A percentile compares a stretch with the other conserved stretches of the same genome.
Evolutionary conservation across 2,113 vertebrate genomes (phyloP).

Genomic region (Nestor notabilis): DNA sequence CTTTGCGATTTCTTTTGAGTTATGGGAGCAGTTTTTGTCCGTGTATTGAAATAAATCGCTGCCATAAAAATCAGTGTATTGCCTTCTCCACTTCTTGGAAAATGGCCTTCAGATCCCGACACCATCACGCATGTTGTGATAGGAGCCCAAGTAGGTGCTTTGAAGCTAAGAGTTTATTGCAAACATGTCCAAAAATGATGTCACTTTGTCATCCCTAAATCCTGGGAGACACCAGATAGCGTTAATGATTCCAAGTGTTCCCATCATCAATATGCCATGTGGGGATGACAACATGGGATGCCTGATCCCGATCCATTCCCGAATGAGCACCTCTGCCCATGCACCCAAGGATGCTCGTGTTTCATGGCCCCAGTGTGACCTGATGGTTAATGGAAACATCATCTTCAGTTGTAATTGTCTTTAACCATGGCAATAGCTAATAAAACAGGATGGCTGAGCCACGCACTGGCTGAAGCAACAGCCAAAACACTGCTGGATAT

Average conservation of each 20-base stretch:
- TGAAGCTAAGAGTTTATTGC: slow-evolving; percentile 27
- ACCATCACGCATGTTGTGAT: neutral
- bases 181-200: neutral
- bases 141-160: neutral
- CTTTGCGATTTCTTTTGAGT: slow-evolving; percentile 37
- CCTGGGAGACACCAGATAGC: neutral
- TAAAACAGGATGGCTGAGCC: neutral
- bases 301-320: neutral
- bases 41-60: neutral
- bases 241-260: neutral
- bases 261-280: accelerated
- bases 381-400: neutral
- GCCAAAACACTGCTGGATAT: neutral
- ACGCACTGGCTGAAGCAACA: neutral
- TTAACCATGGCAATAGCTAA: accelerated
- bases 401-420: neutral
- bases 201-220: neutral
- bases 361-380: neutral
- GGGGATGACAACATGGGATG: neutral
- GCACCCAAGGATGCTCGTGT: neutral
- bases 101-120: neutral
- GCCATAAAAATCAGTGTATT: neutral
- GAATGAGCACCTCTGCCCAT: neutral
- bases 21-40: slow-evolving; percentile 5
- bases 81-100: neutral